These are phyloP conservation scores for Spizella passerina DNA, from an alignment of 2,797 vertebrate species.

Conservation along the genomic window DNA sequence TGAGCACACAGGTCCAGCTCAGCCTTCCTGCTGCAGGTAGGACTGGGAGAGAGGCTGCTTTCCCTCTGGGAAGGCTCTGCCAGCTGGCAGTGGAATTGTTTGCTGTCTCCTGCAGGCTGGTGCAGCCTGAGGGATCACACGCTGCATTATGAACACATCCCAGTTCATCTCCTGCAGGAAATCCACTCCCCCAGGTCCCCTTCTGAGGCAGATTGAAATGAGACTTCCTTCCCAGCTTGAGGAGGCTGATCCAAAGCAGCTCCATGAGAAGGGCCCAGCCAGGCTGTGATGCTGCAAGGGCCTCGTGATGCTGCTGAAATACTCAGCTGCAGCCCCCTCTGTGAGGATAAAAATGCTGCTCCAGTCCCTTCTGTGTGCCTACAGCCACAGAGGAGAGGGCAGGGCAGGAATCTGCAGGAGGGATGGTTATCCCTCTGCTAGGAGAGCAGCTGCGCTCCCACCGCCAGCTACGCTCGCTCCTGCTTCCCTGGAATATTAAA, in stretches of 20 bases:
- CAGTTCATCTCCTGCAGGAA: not conserved
- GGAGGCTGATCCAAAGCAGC: not conserved
- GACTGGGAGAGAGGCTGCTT: not conserved
- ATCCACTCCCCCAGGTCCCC: not conserved
- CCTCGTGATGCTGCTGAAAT: not conserved
- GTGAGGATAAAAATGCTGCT: not conserved
- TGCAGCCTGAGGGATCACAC: not conserved
- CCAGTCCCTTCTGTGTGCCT: not conserved
- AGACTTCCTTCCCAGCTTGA: not conserved
- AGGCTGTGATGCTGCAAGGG: not conserved
- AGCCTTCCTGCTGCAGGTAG: not conserved
- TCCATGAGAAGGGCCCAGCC: not conserved
- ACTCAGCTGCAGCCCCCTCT: not conserved
- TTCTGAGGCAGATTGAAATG: not conserved
- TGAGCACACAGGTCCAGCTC: not conserved
- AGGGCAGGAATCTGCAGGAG: not conserved
- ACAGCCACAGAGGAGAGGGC: not conserved
- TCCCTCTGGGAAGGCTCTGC: not conserved
- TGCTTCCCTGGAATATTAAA: not conserved
- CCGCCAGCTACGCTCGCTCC: not conserved
- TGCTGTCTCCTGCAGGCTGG: not conserved
- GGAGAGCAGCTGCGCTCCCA: not conserved
- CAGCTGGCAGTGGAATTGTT: not conserved
- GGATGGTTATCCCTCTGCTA: not conserved
- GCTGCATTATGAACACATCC: not conserved